Evolutionary conservation across 2,888 invertebrate genomes (phyloP), one percentile per base, ranked within the genome.

Genomic region (Clepsis dumicolana): DNA sequence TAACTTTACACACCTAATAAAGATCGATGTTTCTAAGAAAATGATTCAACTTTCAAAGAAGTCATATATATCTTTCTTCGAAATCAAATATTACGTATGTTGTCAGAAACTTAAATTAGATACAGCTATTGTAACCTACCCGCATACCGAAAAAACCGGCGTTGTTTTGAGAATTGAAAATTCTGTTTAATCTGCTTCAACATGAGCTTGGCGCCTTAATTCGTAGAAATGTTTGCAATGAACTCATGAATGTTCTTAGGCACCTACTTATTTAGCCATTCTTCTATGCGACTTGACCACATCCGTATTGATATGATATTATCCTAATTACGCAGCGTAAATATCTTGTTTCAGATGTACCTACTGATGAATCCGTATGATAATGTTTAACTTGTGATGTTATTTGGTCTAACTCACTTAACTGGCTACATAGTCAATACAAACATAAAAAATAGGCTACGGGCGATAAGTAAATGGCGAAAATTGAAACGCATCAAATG

Each of bases 11-110:
- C n/a, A n/a, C n/a, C n/a, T n/a, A n/a, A n/a, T n/a, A n/a, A n/a
- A n/a, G n/a, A n/a, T 35, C 12, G 41, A n/a, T n/a, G n/a, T 41
- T 41, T 41, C 41, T 41, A 41, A 41, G 41, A 41, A 41, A 41
- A 41, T 4, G 16, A 41, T 41, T 3, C n/a, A 41, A 41, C 16
- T 48, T 8, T 21, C n/a, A 48, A 21, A 10, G 10, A 48, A 48
- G 48, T 48, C 21, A 29, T 8, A 29, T 8, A 7, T 29, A 29
- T n/a, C n/a, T 0, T 12, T 16, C 18, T 41, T 41, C 1, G 16
- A 41, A 41, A 14, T 5, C 4, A n/a, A 41, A 41, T 35, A 12
- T 35, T 29, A 29, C 14, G 21, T 10, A 48, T 18, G 48, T 21
- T 21, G 48, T 48, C 48, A 21, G 21, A 10, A 10, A 41, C 48